These are phyloP conservation scores for Siderastrea siderea DNA, from an alignment of 92 coral and sea anemone genomes.

Conservation along the genomic window DNA sequence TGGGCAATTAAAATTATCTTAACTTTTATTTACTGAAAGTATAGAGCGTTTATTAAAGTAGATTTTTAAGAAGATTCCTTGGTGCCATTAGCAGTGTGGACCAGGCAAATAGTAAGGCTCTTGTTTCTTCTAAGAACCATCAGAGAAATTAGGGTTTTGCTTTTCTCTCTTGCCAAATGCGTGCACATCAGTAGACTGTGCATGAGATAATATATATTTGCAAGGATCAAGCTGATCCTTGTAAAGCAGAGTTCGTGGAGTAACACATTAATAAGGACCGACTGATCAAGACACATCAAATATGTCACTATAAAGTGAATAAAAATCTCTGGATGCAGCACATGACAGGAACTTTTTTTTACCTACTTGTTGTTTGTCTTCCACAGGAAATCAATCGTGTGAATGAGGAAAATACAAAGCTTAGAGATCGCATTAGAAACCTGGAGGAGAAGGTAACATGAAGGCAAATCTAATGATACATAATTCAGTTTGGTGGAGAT, in stretches of 20 bases:
- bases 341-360: not conserved
- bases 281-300: not conserved
- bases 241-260: too few species aligned
- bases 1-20: not conserved
- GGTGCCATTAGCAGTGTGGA: too few species aligned
- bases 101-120: too few species aligned
- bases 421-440: slow-evolving; percentile 84
- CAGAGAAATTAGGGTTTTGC: too few species aligned
- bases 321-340: not conserved
- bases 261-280: too few species aligned
- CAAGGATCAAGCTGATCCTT: too few species aligned
- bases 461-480: not conserved
- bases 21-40: not conserved
- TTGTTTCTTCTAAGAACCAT: too few species aligned
- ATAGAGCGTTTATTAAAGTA: not conserved
- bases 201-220: too few species aligned
- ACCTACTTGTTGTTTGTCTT: not conserved
- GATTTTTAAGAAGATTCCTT: too few species aligned
- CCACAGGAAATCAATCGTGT: slow-evolving; percentile 94
- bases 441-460: slow-evolving; percentile 87
- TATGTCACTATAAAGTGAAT: not conserved
- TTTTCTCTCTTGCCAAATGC: too few species aligned
- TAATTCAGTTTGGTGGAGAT: not conserved
- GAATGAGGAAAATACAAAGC: slow-evolving; percentile 93
- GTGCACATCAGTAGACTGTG: too few species aligned